Evolutionary conservation across 1,140 invertebrate genomes (phyloP).

Genomic region (Rhyacophila brunnea): DNA sequence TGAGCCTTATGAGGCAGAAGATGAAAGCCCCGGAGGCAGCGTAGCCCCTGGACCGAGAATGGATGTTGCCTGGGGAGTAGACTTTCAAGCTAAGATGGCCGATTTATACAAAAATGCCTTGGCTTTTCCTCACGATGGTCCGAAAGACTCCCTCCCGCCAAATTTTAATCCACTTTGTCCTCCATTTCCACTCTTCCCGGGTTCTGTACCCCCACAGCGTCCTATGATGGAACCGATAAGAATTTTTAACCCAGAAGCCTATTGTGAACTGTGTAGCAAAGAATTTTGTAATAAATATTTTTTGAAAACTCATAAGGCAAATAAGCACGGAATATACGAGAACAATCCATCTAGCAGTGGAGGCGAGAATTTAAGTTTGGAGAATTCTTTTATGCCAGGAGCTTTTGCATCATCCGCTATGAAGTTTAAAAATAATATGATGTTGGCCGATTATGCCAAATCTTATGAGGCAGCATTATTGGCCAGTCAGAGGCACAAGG

Average conservation of each 20-base stretch:
- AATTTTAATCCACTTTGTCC: constrained; percentile 46
- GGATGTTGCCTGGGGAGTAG: constrained; percentile 32
- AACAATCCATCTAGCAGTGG: constrained; percentile 54
- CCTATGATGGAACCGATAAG: constrained; percentile 66
- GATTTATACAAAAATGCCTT: constrained; percentile 54
- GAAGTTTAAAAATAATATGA: constrained; percentile 39
- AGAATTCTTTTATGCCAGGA: constrained; percentile 45
- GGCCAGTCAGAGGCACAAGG: constrained; percentile 60
- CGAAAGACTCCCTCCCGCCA: constrained; percentile 40
- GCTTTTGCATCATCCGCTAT: constrained; percentile 31
- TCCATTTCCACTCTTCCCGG: constrained; percentile 35
- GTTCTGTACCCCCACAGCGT: constrained; percentile 54
- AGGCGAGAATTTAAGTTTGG: constrained; percentile 44
- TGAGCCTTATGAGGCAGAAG: constrained; percentile 32
- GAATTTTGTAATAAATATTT: constrained; percentile 99
- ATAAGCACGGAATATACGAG: constrained; percentile 88
- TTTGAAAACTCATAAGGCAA: constrained; percentile 94
- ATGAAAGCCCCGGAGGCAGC: constrained; percentile 20
- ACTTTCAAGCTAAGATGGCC: constrained; percentile 53
- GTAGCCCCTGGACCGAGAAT: constrained; percentile 26
- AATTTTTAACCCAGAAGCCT: constrained; percentile 94
- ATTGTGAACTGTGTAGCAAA: constrained; percentile 96
- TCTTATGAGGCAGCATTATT: constrained; percentile 65
- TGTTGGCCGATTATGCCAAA: constrained; percentile 33
- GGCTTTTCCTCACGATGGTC: constrained; percentile 47